phyloP scores from a whole-genome alignment of 2,888 invertebrate species.

The Anoncus sp. region DNA sequence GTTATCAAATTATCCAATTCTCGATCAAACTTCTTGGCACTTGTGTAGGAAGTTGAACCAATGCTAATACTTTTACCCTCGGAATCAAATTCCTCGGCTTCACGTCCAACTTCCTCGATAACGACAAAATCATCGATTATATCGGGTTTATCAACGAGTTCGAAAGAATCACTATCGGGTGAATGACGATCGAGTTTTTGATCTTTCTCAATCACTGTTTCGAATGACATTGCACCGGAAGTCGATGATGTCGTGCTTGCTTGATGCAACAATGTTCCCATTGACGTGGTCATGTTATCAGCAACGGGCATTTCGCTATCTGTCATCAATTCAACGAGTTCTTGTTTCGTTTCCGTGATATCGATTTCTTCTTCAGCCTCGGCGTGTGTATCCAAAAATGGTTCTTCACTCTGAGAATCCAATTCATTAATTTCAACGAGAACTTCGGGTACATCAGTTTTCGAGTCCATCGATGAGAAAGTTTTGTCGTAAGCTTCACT shows the following conservation, averaged over 20 bases:
- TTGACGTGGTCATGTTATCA: slow-evolving; percentile 81
- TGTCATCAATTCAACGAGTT: slow-evolving; percentile 80
- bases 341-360: slow-evolving; percentile 83
- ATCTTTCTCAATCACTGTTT: slow-evolving; percentile 80
- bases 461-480: slow-evolving; percentile 79
- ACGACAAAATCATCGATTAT: slow-evolving; percentile 95
- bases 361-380: slow-evolving; percentile 58
- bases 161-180: slow-evolving; percentile 93
- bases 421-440: slow-evolving; percentile 34
- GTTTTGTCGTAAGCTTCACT: slow-evolving; percentile 61
- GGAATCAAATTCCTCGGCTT: slow-evolving; percentile 92
- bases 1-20: slow-evolving; percentile 84
- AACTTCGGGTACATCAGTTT: slow-evolving; percentile 84
- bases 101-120: slow-evolving; percentile 94
- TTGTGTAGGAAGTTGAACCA: slow-evolving; percentile 82
- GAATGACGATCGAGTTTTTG: slow-evolving; percentile 84
- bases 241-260: slow-evolving; percentile 81
- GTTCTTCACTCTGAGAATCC: slow-evolving; percentile 24
- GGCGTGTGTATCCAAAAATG: slow-evolving; percentile 35
- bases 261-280: slow-evolving; percentile 75
- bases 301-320: slow-evolving; percentile 84
- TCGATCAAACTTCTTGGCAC: slow-evolving; percentile 85
- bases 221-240: slow-evolving; percentile 78
- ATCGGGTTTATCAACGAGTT: slow-evolving; percentile 94
- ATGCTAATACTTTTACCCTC: slow-evolving; percentile 93